phyloP scores from a whole-genome alignment of 2,113 vertebrate genomes.

The Halichoeres trimaculatus region DNA sequence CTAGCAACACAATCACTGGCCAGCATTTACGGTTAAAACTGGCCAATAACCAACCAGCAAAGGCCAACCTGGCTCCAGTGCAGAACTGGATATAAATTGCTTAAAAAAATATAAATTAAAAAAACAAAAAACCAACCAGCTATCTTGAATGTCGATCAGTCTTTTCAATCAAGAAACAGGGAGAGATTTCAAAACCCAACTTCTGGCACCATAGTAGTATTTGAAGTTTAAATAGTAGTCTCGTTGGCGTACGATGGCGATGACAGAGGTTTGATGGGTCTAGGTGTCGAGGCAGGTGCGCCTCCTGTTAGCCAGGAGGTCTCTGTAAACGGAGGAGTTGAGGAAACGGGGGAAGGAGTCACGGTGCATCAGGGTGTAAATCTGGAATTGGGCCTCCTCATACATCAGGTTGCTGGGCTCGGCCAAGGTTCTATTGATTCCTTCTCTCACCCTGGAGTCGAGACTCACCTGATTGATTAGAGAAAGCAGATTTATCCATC shows the following conservation, averaged over 20 bases:
- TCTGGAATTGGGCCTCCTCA: conserved; percentile 97
- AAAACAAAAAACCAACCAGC: conserved; percentile 65
- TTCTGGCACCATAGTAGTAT: conserved; percentile 82
- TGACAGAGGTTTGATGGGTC: conserved; percentile 59
- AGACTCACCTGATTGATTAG: conserved; percentile 89
- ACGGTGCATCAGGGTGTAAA: conserved; percentile 99
- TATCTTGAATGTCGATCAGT: conserved; percentile 70
- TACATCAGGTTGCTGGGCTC: conserved; percentile 93
- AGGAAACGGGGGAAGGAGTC: conserved; percentile 98
- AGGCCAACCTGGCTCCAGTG: conserved; percentile 70
- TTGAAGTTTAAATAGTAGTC: conserved; percentile 78
- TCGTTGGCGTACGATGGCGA: conserved; percentile 68
- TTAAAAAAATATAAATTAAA: conserved; percentile 77
- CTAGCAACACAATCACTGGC: conserved; percentile 75
- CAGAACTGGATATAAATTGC: conserved; percentile 76
- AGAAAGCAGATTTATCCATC: not conserved
- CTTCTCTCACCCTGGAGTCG: conserved; percentile 95
- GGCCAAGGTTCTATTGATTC: conserved; percentile 93
- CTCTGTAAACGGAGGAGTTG: conserved; percentile 94
- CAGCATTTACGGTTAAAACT: conserved; percentile 63
- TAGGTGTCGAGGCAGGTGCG: conserved; percentile 92
- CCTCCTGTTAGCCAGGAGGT: conserved; percentile 89
- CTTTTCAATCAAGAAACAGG: conserved; percentile 75
- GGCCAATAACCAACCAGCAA: conserved; percentile 72
- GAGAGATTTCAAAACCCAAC: conserved; percentile 74